Conservation (phyloP, 2,113 vertebrate species). For the Bufo gargarizans region DNA sequence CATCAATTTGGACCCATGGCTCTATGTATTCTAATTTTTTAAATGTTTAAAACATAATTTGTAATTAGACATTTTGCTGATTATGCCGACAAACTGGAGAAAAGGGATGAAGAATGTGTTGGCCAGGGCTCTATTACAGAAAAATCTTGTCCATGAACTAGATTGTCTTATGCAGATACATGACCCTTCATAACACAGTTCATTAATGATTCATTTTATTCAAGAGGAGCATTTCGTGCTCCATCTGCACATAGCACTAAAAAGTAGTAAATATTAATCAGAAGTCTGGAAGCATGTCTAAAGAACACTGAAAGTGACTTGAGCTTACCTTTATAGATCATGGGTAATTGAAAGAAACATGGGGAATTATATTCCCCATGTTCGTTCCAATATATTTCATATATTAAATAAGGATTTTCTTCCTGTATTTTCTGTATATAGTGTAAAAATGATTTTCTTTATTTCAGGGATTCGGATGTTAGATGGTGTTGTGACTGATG, state of each 20-base stretch:
- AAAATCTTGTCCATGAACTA: background rate
- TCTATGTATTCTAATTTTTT: too few species aligned
- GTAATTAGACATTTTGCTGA: background rate
- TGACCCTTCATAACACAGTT: background rate
- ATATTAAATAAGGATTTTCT: background rate
- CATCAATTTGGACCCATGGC: too few species aligned
- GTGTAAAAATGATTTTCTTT: background rate
- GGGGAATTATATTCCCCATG: background rate
- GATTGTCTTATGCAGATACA: background rate
- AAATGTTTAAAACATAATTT: too few species aligned
- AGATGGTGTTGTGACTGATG: slow-evolving; percentile 96
- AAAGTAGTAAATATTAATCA: slow-evolving; percentile 11
- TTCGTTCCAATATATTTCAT: too few species aligned
- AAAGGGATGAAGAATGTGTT: background rate
- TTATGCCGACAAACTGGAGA: background rate
- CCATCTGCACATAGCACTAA: slow-evolving; percentile 3
- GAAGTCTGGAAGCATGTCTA: background rate
- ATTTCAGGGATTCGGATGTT: slow-evolving; percentile 92
- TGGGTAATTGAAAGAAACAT: background rate
- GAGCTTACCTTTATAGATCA: background rate
- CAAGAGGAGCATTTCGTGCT: background rate
- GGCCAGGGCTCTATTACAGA: background rate
- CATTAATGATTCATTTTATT: slow-evolving; percentile 11
- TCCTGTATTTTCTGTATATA: background rate
- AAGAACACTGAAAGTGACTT: too few species aligned